A percentile compares a stretch with the other conserved stretches of the same genome.
Evolutionary conservation across 2,113 vertebrate genomes (phyloP).

Genomic region (Egretta garzetta): DNA sequence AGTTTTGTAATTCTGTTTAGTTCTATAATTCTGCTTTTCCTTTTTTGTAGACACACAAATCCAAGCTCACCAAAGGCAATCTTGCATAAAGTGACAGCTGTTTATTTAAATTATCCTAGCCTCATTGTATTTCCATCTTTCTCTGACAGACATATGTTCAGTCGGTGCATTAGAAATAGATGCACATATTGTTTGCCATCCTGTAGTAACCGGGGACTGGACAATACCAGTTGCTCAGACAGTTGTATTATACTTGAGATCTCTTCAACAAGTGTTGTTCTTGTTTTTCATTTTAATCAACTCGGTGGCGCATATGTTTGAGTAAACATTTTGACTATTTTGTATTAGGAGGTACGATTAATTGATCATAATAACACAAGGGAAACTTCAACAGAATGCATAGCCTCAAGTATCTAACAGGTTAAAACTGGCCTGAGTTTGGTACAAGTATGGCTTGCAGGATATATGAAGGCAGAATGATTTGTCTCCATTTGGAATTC

Average conservation of each 20-base stretch:
- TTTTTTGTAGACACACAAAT: slow-evolving; percentile 36
- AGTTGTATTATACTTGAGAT: slow-evolving; percentile 23
- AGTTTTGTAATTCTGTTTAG: background rate
- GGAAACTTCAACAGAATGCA: background rate
- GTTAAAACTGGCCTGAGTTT: background rate
- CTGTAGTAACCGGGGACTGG: slow-evolving; percentile 44
- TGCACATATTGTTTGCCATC: slow-evolving; percentile 72
- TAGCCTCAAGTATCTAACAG: background rate
- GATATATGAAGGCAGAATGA: background rate
- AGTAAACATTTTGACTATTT: slow-evolving; percentile 24
- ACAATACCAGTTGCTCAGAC: slow-evolving; percentile 60
- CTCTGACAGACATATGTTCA: slow-evolving; percentile 74
- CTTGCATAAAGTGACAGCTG: slow-evolving; percentile 75
- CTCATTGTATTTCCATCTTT: slow-evolving; percentile 59
- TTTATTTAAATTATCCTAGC: slow-evolving; percentile 76
- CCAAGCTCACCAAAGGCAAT: slow-evolving; percentile 71
- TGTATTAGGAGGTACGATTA: background rate
- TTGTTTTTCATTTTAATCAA: background rate
- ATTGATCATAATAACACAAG: background rate
- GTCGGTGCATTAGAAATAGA: slow-evolving; percentile 58
- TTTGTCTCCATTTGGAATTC: background rate
- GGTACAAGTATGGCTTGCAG: background rate
- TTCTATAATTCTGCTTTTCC: background rate
- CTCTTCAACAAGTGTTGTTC: background rate
- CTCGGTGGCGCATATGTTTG: background rate